These are phyloP conservation scores for Loripinus fragilis DNA, from an alignment of 2,888 invertebrate species.

Conservation along the genomic window DNA sequence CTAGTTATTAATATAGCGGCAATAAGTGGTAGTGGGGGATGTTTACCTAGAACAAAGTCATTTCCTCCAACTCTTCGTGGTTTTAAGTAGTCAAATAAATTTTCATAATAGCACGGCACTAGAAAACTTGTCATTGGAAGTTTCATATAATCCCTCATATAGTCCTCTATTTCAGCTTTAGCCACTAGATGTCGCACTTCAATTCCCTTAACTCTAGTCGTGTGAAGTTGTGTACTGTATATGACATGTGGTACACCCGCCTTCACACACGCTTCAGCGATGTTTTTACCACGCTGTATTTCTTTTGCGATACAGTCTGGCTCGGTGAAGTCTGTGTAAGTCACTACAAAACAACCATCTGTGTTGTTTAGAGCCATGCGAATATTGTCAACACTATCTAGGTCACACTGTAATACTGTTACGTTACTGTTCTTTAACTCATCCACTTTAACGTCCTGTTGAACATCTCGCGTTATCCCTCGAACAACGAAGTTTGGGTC, in stretches of 20 bases:
- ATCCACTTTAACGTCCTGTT: constrained; percentile 59
- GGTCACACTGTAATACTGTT: constrained; percentile 65
- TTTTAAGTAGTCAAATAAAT: constrained; percentile 67
- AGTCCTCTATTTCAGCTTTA: constrained; percentile 77
- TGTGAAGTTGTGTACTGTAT: constrained; percentile 77
- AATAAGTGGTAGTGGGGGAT: no score
- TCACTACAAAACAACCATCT: constrained; percentile 75
- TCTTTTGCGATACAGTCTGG: constrained; percentile 74
- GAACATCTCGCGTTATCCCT: constrained; percentile 66
- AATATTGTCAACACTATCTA: constrained; percentile 63
- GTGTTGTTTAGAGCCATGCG: constrained; percentile 59
- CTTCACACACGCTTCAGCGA: constrained; percentile 75
- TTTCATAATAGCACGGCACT: constrained; percentile 78
- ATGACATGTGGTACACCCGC: constrained; percentile 73
- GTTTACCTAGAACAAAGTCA: constrained; percentile 67
- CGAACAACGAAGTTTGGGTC: constrained; percentile 68
- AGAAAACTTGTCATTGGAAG: constrained; percentile 76
- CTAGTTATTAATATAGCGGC: no score
- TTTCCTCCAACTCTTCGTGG: constrained; percentile 54
- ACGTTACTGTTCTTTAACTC: constrained; percentile 61
- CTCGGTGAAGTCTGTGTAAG: constrained; percentile 73
- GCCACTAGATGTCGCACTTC: constrained; percentile 78
- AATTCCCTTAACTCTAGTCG: constrained; percentile 71
- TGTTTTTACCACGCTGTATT: constrained; percentile 70
- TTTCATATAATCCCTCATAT: constrained; percentile 68